phyloP scores from a whole-genome alignment of 2,888 invertebrate genomes.

The Onchidella celtica region DNA sequence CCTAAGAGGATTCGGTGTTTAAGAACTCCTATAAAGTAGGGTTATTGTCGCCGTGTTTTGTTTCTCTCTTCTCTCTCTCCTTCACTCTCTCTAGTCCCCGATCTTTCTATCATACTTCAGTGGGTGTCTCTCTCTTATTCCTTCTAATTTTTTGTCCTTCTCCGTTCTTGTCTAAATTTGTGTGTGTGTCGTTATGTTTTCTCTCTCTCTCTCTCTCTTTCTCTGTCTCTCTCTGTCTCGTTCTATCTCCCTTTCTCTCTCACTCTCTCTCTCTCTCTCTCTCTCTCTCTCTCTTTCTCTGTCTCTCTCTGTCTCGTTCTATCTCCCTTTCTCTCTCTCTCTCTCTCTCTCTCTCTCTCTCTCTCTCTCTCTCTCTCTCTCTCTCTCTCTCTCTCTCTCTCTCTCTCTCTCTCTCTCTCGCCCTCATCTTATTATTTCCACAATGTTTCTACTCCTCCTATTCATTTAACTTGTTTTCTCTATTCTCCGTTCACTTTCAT shows the following conservation, averaged over 20 bases:
- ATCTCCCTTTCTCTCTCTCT: too few species aligned
- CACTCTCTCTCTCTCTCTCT: neutral
- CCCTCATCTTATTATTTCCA: neutral
- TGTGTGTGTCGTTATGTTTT: too few species aligned
- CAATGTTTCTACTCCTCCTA: neutral
- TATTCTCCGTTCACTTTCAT: neutral
- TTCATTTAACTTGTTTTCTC: too few species aligned
- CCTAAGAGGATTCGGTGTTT: too few species aligned
- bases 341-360: neutral
- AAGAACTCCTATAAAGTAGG: neutral
- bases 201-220: neutral
- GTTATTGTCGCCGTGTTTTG: neutral
- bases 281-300: neutral
- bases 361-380: neutral
- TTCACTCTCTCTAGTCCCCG: too few species aligned
- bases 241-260: too few species aligned
- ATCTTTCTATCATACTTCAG: too few species aligned
- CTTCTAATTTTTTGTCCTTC: neutral
- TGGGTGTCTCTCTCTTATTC: neutral
- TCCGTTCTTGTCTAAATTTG: neutral
- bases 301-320: conserved; percentile 12
- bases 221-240: neutral
- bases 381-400: neutral
- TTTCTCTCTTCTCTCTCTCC: too few species aligned
- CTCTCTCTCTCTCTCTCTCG: too few species aligned